phyloP scores from a whole-genome alignment of 2,888 invertebrate genomes.

The Zhuqinia jingwanae region DNA sequence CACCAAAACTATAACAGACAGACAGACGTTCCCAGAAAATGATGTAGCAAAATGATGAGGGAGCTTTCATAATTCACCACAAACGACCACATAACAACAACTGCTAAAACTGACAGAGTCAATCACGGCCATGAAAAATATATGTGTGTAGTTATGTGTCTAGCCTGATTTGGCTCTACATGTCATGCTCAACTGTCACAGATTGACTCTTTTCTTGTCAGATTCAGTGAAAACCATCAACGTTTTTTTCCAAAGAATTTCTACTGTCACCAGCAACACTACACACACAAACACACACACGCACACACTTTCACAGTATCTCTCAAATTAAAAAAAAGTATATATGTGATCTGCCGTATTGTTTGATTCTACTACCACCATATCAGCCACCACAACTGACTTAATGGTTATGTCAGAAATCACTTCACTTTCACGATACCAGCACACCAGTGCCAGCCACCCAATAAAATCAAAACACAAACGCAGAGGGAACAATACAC shows the following conservation, averaged over 20 bases:
- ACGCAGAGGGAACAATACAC: conserved; percentile 14
- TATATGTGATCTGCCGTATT: conserved; percentile 5
- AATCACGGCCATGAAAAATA: not conserved
- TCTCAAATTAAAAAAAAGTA: too few relatives aligned
- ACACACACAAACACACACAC: too few relatives aligned
- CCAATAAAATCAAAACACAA: not conserved
- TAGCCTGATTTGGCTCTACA: conserved; percentile 3
- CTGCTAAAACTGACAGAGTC: conserved; percentile 10
- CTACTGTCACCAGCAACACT: too few relatives aligned
- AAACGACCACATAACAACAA: too few relatives aligned
- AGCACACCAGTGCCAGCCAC: not conserved
- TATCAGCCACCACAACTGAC: too few relatives aligned
- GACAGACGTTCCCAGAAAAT: too few relatives aligned
- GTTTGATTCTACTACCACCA: not conserved
- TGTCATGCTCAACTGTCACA: conserved; percentile 34
- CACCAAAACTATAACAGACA: too few relatives aligned
- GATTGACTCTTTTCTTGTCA: conserved; percentile 21
- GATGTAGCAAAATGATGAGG: too few relatives aligned
- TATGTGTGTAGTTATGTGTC: not conserved
- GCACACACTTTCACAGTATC: too few relatives aligned
- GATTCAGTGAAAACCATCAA: conserved; percentile 15
- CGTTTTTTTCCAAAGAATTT: not conserved
- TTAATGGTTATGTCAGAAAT: conserved; percentile 13
- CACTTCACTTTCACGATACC: conserved; percentile 18
- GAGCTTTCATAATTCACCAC: too few relatives aligned